Percentiles rank a stretch among this genome's conserved stretches.
Evolutionary conservation across 2,797 vertebrate species (phyloP).

Genomic region (Eidolon dupreanum): DNA sequence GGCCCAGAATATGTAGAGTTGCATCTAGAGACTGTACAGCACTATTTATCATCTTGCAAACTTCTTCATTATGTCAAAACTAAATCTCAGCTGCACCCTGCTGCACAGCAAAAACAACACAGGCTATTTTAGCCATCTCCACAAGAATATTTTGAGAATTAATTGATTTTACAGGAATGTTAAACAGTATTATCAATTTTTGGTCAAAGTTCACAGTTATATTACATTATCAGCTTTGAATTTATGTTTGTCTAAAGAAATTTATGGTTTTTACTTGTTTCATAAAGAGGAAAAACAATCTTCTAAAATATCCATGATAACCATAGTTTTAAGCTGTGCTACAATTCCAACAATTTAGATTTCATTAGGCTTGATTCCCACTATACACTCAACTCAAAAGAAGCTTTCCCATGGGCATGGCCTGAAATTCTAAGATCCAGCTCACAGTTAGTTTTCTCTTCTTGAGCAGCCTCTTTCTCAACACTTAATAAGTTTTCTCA

Average conservation of each 20-base stretch:
- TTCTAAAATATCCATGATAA: neutral
- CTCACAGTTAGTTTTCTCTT: neutral
- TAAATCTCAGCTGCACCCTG: constrained; percentile 70
- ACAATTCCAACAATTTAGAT: neutral
- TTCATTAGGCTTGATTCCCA: constrained; percentile 16
- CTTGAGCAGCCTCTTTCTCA: neutral
- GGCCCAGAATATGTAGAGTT: constrained; percentile 51
- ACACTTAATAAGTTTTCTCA: constrained; percentile 23
- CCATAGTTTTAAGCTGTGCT: neutral
- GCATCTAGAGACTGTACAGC: constrained; percentile 51
- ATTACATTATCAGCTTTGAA: constrained; percentile 42
- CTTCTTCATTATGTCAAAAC: constrained; percentile 74
- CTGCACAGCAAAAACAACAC: constrained; percentile 41
- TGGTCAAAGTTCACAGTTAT: constrained; percentile 48
- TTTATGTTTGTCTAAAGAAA: constrained; percentile 57
- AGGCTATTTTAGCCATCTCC: constrained; percentile 50
- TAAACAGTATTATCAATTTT: constrained; percentile 62
- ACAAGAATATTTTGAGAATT: constrained; percentile 61
- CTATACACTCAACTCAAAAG: neutral
- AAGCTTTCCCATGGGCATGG: neutral
- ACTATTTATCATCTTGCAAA: constrained; percentile 74
- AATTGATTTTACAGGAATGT: constrained; percentile 56
- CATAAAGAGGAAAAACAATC: constrained; percentile 30
- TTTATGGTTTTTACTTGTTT: constrained; percentile 57
- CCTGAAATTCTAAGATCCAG: neutral